phyloP scores from a whole-genome alignment of 2,797 vertebrate genomes.

The Takifugu rubripes region DNA sequence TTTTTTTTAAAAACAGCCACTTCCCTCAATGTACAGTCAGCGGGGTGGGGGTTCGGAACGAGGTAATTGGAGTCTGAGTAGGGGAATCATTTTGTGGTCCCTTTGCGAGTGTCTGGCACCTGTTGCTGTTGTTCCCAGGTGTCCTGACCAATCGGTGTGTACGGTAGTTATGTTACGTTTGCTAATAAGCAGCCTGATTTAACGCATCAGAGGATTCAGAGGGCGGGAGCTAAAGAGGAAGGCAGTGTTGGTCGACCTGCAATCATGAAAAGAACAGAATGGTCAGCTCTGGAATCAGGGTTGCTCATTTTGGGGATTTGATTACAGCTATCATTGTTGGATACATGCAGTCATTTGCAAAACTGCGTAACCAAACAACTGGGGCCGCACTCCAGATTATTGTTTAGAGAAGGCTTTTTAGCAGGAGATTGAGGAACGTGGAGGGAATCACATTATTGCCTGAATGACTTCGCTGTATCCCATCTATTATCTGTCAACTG shows the following conservation, averaged over 20 bases:
- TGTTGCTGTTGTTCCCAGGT: slow-evolving; percentile 56
- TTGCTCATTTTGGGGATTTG: slow-evolving; percentile 3
- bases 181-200: slow-evolving; percentile 68
- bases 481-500: too few relatives aligned
- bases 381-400: too few relatives aligned
- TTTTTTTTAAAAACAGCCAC: not conserved
- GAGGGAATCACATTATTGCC: too few relatives aligned
- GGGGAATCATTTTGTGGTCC: slow-evolving; percentile 42
- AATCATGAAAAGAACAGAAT: slow-evolving; percentile 20
- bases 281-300: not conserved
- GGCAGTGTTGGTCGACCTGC: slow-evolving; percentile 15
- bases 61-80: slow-evolving; percentile 63
- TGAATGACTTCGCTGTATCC: too few relatives aligned
- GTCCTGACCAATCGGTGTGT: slow-evolving; percentile 46
- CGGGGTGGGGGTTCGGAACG: slow-evolving; percentile 31
- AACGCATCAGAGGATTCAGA: slow-evolving; percentile 37
- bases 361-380: too few relatives aligned
- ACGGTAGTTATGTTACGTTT: slow-evolving; percentile 70
- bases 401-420: too few relatives aligned
- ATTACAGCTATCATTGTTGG: slow-evolving; percentile 6
- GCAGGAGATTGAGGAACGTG: too few relatives aligned
- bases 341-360: not conserved
- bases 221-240: slow-evolving; percentile 16
- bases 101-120: slow-evolving; percentile 47
- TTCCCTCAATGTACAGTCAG: slow-evolving; percentile 17